Evolutionary conservation across 2,797 vertebrate genomes (phyloP).

Genomic region (Chelon labrosus): DNA sequence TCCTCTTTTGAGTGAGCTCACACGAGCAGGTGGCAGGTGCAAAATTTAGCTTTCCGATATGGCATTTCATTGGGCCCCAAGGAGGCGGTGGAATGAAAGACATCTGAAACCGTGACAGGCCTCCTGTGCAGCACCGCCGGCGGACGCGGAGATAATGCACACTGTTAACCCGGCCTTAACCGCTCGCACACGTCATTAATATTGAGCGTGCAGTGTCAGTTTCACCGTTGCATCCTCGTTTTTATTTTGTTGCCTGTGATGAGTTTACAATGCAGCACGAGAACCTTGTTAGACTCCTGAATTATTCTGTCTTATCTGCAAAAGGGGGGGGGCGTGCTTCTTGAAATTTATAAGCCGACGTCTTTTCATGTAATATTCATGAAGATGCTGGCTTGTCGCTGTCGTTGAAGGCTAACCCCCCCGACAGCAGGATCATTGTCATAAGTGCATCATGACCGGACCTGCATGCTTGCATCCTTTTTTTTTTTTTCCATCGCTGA

Average conservation of each 20-base stretch:
- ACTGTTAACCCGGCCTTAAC: slow-evolving; percentile 11
- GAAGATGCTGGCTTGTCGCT: not conserved
- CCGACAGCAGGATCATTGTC: too few species aligned
- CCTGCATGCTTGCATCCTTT: slow-evolving; percentile 23
- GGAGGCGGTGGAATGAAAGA: slow-evolving; percentile 7
- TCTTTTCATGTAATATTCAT: slow-evolving; percentile 23
- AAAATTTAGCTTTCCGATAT: not conserved
- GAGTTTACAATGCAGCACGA: slow-evolving; percentile 31
- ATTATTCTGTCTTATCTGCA: not conserved
- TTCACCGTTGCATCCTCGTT: slow-evolving; percentile 36
- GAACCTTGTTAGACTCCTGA: slow-evolving; percentile 31
- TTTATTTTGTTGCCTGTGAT: slow-evolving; percentile 38
- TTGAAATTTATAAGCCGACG: not conserved
- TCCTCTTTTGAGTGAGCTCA: not conserved
- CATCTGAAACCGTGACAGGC: slow-evolving; percentile 5
- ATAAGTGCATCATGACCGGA: slow-evolving; percentile 15
- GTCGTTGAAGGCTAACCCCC: slow-evolving; percentile 20
- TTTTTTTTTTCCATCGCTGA: slow-evolving; percentile 11
- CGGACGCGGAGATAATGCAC: slow-evolving; percentile 15
- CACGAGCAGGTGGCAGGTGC: not conserved
- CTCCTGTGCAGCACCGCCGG: not conserved
- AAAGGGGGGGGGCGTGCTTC: not conserved
- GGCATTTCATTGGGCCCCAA: not conserved
- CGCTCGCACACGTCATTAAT: slow-evolving; percentile 35
- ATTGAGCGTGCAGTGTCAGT: not conserved